Evolutionary conservation across 2,888 invertebrate genomes (phyloP).

Genomic region (Drosophila gaucha): DNA sequence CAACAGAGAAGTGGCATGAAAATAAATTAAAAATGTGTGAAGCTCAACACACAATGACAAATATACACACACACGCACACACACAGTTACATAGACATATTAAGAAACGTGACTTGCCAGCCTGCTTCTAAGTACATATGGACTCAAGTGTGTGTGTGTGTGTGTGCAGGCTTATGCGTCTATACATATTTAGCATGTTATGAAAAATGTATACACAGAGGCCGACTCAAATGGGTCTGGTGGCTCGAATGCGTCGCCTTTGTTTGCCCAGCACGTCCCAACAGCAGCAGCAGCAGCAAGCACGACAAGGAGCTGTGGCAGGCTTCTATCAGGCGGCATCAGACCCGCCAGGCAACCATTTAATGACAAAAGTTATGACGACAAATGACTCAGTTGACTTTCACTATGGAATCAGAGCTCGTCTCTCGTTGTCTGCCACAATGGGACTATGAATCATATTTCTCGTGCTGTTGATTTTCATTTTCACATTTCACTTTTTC

Average conservation of each 20-base stretch:
- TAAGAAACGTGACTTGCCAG: slow-evolving; percentile 70
- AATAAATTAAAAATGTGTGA: slow-evolving; percentile 74
- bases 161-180: slow-evolving; percentile 15
- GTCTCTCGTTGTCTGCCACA: slow-evolving; percentile 35
- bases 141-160: neutral
- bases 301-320: neutral
- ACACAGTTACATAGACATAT: slow-evolving; percentile 45
- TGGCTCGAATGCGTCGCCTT: slow-evolving; percentile 45
- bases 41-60: slow-evolving; percentile 35
- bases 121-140: slow-evolving; percentile 31
- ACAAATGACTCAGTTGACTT: slow-evolving; percentile 77
- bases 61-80: slow-evolving; percentile 12
- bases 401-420: slow-evolving; percentile 69
- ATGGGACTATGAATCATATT: slow-evolving; percentile 70
- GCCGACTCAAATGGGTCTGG: slow-evolving; percentile 21
- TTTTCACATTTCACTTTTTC: slow-evolving; percentile 33
- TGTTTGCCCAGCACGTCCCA: slow-evolving; percentile 65
- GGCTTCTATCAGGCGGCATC: slow-evolving; percentile 18
- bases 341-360: slow-evolving; percentile 34
- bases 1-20: slow-evolving; percentile 47
- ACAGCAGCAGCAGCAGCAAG: neutral
- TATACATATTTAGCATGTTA: slow-evolving; percentile 69
- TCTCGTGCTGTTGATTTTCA: slow-evolving; percentile 42
- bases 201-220: slow-evolving; percentile 71
- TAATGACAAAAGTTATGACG: slow-evolving; percentile 77